Evolutionary conservation across 2,888 invertebrate species (phyloP).

Genomic region (Drosophila diplacantha): DNA sequence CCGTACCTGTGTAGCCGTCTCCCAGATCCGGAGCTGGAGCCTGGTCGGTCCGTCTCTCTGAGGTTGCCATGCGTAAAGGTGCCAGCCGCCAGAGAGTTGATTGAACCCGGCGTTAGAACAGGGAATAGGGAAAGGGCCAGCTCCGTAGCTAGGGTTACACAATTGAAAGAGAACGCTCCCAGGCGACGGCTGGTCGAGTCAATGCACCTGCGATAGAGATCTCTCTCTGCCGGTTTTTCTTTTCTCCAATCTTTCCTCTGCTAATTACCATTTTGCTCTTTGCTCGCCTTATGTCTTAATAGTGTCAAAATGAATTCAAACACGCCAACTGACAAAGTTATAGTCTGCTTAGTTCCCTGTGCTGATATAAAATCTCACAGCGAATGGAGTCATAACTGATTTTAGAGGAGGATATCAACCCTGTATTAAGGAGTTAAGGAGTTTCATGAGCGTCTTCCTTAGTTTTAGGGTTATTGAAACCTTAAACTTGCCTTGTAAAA

Average conservation of each 20-base stretch:
- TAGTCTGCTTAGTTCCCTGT: not conserved
- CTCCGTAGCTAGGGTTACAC: slow-evolving; percentile 35
- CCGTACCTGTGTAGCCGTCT: slow-evolving; percentile 37
- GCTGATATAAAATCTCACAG: not conserved
- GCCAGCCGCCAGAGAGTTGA: slow-evolving; percentile 46
- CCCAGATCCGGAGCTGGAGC: slow-evolving; percentile 16
- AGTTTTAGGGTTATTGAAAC: not conserved
- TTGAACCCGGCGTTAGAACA: slow-evolving; percentile 38
- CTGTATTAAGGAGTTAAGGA: no score
- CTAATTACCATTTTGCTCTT: slow-evolving; percentile 68
- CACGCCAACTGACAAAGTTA: slow-evolving; percentile 48
- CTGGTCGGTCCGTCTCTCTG: slow-evolving; percentile 17
- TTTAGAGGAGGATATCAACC: not conserved
- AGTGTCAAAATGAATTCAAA: slow-evolving; percentile 70
- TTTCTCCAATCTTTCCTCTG: slow-evolving; percentile 25
- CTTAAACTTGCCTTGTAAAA: not conserved
- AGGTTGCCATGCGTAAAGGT: slow-evolving; percentile 74
- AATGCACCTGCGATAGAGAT: slow-evolving; percentile 41
- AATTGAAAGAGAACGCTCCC: slow-evolving; percentile 42
- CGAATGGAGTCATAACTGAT: not conserved
- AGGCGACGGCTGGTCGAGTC: slow-evolving; percentile 35
- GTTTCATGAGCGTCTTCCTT: not conserved
- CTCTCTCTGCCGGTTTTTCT: slow-evolving; percentile 2
- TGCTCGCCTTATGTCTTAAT: slow-evolving; percentile 53
- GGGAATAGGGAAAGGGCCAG: slow-evolving; percentile 12